phyloP scores from a whole-genome alignment of 2,888 invertebrate genomes.

The Polymixis flavicincta region DNA sequence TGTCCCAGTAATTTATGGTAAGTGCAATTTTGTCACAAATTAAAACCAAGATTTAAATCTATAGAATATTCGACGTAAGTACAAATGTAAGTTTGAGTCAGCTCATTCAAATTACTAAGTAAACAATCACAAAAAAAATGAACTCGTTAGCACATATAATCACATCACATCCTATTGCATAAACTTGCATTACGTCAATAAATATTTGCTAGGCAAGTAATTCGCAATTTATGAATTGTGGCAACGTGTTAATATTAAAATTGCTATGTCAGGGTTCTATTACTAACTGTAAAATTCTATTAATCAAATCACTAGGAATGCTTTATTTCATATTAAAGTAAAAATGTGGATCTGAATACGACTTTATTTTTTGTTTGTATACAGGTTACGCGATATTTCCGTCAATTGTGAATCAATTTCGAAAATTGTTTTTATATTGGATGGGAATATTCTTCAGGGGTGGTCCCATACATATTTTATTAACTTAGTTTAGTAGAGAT shows the following conservation, averaged over 20 bases:
- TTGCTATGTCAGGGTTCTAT: neutral
- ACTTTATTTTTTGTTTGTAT: too few species aligned
- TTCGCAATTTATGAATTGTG: slow-evolving; percentile 11
- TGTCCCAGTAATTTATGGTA: neutral
- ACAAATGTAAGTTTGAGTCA: slow-evolving; percentile 11
- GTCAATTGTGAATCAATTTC: too few species aligned
- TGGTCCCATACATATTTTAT: too few species aligned
- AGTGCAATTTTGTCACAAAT: slow-evolving; percentile 5
- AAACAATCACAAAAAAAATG: slow-evolving; percentile 10
- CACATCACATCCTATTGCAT: slow-evolving; percentile 5
- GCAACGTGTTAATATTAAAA: neutral
- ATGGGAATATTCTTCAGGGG: too few species aligned
- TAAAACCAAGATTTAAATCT: neutral
- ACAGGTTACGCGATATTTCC: too few species aligned
- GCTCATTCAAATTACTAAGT: slow-evolving; percentile 6
- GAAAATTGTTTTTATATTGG: too few species aligned
- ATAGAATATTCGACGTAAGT: neutral
- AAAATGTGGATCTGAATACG: neutral
- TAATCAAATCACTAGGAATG: slow-evolving; percentile 37
- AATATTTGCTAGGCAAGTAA: slow-evolving; percentile 21
- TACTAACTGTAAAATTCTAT: slow-evolving; percentile 10
- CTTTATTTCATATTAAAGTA: neutral
- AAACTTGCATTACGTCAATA: slow-evolving; percentile 6
- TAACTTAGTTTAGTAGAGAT: too few species aligned
- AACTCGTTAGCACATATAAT: slow-evolving; percentile 1